Evolutionary conservation across 1,140 invertebrate species (phyloP).

Genomic region (Drosophila tani): DNA sequence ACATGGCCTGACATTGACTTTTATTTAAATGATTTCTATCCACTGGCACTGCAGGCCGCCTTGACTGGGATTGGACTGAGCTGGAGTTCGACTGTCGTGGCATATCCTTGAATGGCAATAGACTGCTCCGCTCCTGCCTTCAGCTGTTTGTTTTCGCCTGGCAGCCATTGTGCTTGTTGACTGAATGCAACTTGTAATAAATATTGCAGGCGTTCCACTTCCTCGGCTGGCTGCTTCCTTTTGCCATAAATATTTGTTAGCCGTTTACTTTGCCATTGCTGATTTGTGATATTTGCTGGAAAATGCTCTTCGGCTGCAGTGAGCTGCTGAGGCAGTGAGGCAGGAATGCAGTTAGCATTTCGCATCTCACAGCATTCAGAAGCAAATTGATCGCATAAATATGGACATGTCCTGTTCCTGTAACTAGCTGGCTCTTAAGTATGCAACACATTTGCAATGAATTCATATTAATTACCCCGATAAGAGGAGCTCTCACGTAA

Average conservation of each 20-base stretch:
- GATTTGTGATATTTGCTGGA: slow-evolving; percentile 81
- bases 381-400: slow-evolving; percentile 70
- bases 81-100: slow-evolving; percentile 8
- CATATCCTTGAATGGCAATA: slow-evolving; percentile 67
- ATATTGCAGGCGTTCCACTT: slow-evolving; percentile 68
- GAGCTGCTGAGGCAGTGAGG: slow-evolving; percentile 1
- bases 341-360: slow-evolving; percentile 38
- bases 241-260: slow-evolving; percentile 80
- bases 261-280: slow-evolving; percentile 75
- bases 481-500: slow-evolving; percentile 31
- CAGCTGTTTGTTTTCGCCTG: slow-evolving; percentile 69
- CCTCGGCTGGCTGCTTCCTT: slow-evolving; percentile 38
- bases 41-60: slow-evolving; percentile 57
- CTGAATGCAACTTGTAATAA: slow-evolving; percentile 81
- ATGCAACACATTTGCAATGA: slow-evolving; percentile 77
- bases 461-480: slow-evolving; percentile 78
- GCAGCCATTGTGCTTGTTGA: slow-evolving; percentile 60
- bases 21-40: slow-evolving; percentile 80
- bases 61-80: slow-evolving; percentile 6
- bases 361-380: slow-evolving; percentile 17
- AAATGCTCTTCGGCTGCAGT: slow-evolving; percentile 61
- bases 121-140: slow-evolving; percentile 57
- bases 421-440: slow-evolving; percentile 48
- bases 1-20: slow-evolving; percentile 82
- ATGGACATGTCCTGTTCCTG: slow-evolving; percentile 32